Percentiles rank a stretch among this genome's conserved stretches.
These are phyloP conservation scores for Melipona quadrifasciata DNA, from an alignment of 1,140 invertebrate genomes.

Conservation along the genomic window DNA sequence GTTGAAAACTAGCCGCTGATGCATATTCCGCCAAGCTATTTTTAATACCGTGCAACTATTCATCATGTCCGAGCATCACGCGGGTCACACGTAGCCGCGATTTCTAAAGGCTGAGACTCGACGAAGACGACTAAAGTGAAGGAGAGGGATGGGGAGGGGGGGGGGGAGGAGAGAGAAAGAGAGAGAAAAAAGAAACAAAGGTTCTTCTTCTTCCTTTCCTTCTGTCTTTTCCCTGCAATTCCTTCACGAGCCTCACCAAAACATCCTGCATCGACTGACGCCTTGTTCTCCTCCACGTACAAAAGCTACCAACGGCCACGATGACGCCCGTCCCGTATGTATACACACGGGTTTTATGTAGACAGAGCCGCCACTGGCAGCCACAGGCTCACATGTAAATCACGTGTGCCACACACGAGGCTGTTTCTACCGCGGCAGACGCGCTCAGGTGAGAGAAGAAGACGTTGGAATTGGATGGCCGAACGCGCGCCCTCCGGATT, in stretches of 20 bases:
- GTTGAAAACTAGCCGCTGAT: neutral
- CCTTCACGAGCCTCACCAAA: slow-evolving; percentile 69
- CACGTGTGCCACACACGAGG: slow-evolving; percentile 66
- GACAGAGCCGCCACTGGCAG: slow-evolving; percentile 52
- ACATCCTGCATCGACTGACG: slow-evolving; percentile 64
- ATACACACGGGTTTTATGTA: slow-evolving; percentile 18
- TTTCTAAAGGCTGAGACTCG: slow-evolving; percentile 22
- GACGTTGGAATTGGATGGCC: slow-evolving; percentile 31
- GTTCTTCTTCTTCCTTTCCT: neutral
- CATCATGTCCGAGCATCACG: slow-evolving; percentile 27
- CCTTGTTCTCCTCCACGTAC: slow-evolving; percentile 55
- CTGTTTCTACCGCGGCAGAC: slow-evolving; percentile 36
- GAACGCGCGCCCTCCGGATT: neutral
- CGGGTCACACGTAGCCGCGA: slow-evolving; percentile 19
- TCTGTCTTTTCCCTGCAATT: slow-evolving; percentile 62
- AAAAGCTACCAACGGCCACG: slow-evolving; percentile 42
- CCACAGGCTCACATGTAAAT: slow-evolving; percentile 66
- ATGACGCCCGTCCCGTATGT: slow-evolving; percentile 29
- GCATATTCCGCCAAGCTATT: slow-evolving; percentile 28
- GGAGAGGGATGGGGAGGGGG: neutral
- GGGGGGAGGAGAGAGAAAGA: neutral
- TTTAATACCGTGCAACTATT: slow-evolving; percentile 39
- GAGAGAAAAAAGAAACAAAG: neutral
- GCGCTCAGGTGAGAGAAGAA: slow-evolving; percentile 47
- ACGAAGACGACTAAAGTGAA: neutral